Evolutionary conservation across 2,888 invertebrate genomes (phyloP), one percentile per base, ranked within the genome.

Genomic region (Xestia ashworthii): DNA sequence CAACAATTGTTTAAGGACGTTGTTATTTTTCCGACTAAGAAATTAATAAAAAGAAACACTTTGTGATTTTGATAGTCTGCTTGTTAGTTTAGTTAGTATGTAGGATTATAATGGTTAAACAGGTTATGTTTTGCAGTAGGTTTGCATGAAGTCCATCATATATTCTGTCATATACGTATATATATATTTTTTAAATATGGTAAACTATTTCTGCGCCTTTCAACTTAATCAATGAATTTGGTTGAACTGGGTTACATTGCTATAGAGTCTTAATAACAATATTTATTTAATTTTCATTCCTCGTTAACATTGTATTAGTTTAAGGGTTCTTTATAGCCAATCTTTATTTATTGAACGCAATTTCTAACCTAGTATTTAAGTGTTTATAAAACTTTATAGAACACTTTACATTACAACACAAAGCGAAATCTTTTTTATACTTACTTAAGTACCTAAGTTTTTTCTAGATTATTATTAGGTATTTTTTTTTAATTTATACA

Each of bases 241-340:
- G 11, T 60, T 38, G n/a, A 19, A 58, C 41, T 25, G 19, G 58
- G 41, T 78, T 48, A 38, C 48, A 19, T 48, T 58, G 32, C 14
- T 19, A 32, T 67, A 50, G 65, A 46, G 2, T 50, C 12, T 71
- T 25, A n/a, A 62, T n/a, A 19, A 44, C 2, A 38, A 44, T 62
- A 25, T n/a, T 0, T 68, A 19, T 77, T 77, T n/a, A 12, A 25
- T 38, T 44, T 64, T 3, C 69, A 76, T 78, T 78, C 60, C 32
- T 79, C 38, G 25, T 50, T 50, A 12, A 38, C 12, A 12, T 77
- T 53, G 46, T 72, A 38, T 46, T 50, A 79, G 44, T 46, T 50
- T 9, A 53, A 70, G 11, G 44, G 3, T n/a, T 0, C 71, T 62
- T 60, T 48, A 44, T 14, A n/a, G 8, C 9, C 22, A 32, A 5